phyloP scores from a whole-genome alignment of 2,797 vertebrate species.

The Orestias chungarensis region DNA sequence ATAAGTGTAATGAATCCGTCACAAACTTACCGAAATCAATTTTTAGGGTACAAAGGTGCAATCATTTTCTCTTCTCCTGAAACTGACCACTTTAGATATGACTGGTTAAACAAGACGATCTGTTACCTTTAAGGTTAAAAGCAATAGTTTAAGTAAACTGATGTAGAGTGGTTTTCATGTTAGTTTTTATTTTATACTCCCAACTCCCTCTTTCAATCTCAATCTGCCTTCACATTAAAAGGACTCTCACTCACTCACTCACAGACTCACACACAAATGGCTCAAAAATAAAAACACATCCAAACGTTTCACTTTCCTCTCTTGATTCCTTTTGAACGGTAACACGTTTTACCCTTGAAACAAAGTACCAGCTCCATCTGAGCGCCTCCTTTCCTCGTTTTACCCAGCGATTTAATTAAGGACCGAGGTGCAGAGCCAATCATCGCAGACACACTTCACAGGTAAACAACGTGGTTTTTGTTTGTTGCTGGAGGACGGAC shows the following conservation, averaged over 20 bases:
- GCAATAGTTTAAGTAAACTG: no score
- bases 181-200: slow-evolving; percentile 4
- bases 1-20: background rate
- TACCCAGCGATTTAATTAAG: no score
- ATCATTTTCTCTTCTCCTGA: background rate
- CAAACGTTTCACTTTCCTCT: slow-evolving; percentile 16
- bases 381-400: background rate
- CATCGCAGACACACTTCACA: slow-evolving; percentile 43
- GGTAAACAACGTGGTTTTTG: slow-evolving; percentile 64
- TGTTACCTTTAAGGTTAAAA: no score
- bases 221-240: slow-evolving; percentile 17
- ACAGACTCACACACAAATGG: slow-evolving; percentile 21
- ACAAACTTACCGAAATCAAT: background rate
- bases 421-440: slow-evolving; percentile 6
- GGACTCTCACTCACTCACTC: slow-evolving; percentile 5
- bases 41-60: background rate
- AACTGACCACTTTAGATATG: background rate
- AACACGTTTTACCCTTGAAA: slow-evolving; percentile 36
- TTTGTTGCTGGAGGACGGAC: slow-evolving; percentile 46
- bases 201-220: background rate
- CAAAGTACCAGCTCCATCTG: slow-evolving; percentile 19
- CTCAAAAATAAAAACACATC: slow-evolving; percentile 42
- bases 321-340: slow-evolving; percentile 15
- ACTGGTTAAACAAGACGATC: no score
- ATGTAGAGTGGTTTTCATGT: background rate